phyloP scores from a whole-genome alignment of 2,888 invertebrate genomes.

The Agapostemon virescens region DNA sequence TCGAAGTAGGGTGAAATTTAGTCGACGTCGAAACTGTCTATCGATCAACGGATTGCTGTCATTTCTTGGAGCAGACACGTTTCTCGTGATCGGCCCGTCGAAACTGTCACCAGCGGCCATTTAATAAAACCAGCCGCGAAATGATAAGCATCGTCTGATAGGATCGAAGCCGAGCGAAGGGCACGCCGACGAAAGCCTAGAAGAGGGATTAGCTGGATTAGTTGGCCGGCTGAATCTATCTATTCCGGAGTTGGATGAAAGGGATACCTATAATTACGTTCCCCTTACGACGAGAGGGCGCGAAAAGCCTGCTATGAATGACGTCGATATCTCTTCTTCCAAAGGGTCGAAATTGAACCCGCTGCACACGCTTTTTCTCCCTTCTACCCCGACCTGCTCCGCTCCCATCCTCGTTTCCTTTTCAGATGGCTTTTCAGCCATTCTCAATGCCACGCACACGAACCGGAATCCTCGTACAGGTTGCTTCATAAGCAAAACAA shows the following conservation, averaged over 20 bases:
- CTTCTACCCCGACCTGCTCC: not conserved
- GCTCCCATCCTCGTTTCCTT: constrained; percentile 21
- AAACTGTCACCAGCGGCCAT: constrained; percentile 35
- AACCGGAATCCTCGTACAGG: constrained; percentile 13
- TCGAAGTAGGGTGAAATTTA: not conserved
- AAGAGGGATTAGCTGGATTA: constrained; percentile 68
- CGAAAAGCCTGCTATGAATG: constrained; percentile 70
- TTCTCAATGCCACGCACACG: constrained; percentile 34
- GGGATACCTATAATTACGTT: constrained; percentile 72
- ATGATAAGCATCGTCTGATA: constrained; percentile 53
- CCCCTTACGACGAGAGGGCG: constrained; percentile 65
- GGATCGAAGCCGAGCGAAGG: constrained; percentile 52
- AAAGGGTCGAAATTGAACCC: constrained; percentile 68
- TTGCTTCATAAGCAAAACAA: constrained; percentile 30
- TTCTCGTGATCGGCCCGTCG: constrained; percentile 22
- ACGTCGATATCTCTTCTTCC: constrained; percentile 70
- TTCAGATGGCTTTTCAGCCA: constrained; percentile 49
- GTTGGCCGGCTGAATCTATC: constrained; percentile 64
- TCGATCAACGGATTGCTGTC: not conserved
- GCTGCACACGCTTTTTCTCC: constrained; percentile 49
- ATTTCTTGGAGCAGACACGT: not conserved
- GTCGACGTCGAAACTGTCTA: not conserved
- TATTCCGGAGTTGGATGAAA: constrained; percentile 65
- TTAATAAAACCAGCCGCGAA: constrained; percentile 64
- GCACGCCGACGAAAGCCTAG: constrained; percentile 59